Conservation (phyloP, 2,888 invertebrate species). For the Metallyticus violacea region DNA sequence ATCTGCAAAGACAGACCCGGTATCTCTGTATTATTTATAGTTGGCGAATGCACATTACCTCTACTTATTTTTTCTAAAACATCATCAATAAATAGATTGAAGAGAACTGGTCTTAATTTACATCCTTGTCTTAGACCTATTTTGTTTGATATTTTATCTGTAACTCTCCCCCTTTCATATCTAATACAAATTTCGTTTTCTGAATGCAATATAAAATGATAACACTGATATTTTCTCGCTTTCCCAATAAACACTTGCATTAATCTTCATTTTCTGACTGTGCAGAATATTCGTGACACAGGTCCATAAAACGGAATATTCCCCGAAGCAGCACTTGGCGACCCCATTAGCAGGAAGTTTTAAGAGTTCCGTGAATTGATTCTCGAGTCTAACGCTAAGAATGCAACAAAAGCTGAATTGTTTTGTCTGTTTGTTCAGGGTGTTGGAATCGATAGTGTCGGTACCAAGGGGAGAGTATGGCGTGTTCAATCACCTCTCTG, state of each 20-base stretch:
- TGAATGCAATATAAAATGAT: too few species aligned
- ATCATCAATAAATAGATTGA: too few species aligned
- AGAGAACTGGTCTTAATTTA: too few species aligned
- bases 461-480: background rate
- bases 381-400: background rate
- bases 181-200: too few species aligned
- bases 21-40: too few species aligned
- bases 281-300: background rate
- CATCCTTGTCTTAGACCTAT: too few species aligned
- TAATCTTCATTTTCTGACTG: background rate
- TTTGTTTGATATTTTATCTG: too few species aligned
- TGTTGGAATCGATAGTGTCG: background rate
- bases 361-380: background rate
- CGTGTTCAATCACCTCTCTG: background rate
- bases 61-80: too few species aligned
- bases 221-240: background rate
- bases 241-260: background rate
- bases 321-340: background rate
- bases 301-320: background rate
- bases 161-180: too few species aligned
- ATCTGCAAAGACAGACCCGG: too few species aligned
- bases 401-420: background rate
- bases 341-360: background rate
- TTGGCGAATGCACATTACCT: too few species aligned
- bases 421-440: background rate